A percentile compares a stretch with the other conserved stretches of the same genome.
These are phyloP conservation scores for Eleginops maclovinus DNA, from an alignment of 2,113 vertebrate species.

Conservation along the genomic window DNA sequence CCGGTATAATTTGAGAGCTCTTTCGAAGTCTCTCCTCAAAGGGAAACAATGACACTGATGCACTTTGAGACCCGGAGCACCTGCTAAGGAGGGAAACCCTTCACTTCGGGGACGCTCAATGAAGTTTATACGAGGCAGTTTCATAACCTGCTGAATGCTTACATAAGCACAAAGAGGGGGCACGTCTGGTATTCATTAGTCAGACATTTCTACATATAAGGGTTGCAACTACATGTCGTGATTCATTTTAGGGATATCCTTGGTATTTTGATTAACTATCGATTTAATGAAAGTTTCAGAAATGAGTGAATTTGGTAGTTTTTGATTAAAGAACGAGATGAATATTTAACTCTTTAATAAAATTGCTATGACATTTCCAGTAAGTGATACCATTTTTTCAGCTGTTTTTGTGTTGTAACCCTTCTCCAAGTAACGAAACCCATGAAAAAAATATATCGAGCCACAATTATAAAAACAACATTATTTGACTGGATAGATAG, in stretches of 20 bases:
- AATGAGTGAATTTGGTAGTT: not conserved
- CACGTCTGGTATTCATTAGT: constrained; percentile 9
- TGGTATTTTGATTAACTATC: not conserved
- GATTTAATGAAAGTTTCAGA: not conserved
- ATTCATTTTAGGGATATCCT: not conserved
- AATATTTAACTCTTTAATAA: not conserved
- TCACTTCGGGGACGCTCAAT: constrained; percentile 41
- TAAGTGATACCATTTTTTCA: not conserved
- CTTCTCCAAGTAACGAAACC: not conserved
- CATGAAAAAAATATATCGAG: not conserved
- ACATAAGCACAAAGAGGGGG: constrained; percentile 17
- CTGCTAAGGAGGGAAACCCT: constrained; percentile 69
- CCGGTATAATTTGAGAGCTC: constrained; percentile 71
- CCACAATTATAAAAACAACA: not conserved
- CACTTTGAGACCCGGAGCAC: constrained; percentile 61
- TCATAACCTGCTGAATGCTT: constrained; percentile 45
- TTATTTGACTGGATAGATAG: not conserved
- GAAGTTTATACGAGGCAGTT: constrained; percentile 42
- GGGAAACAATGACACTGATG: constrained; percentile 73
- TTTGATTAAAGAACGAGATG: not conserved
- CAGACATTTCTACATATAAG: not conserved
- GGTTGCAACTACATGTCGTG: no score
- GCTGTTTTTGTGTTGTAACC: not conserved
- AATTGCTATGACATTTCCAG: not conserved
- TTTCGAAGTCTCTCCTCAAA: constrained; percentile 74